Conservation (phyloP, 2,797 vertebrate genomes). For the Amblyopsis hoosieri region DNA sequence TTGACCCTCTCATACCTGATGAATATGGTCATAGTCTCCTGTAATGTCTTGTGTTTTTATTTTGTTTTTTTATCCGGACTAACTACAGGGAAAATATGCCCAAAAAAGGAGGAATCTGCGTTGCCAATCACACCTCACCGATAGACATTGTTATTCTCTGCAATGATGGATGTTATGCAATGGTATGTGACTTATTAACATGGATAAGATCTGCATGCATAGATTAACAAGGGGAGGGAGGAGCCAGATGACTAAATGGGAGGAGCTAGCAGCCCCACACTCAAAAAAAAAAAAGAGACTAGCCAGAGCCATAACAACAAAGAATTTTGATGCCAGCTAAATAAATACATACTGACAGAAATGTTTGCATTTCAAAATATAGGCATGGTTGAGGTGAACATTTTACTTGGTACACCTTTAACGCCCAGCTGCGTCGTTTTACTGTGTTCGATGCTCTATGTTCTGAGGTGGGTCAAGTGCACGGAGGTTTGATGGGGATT, state of each 20-base stretch:
- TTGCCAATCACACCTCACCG: conserved; percentile 95
- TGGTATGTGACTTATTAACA: conserved; percentile 77
- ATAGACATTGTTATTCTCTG: conserved; percentile 95
- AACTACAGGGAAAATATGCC: conserved; percentile 89
- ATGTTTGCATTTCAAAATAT: too few species aligned
- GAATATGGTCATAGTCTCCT: neutral
- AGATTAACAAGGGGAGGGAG: too few species aligned
- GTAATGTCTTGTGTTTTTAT: neutral
- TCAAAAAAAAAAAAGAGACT: too few species aligned
- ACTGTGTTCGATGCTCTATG: neutral
- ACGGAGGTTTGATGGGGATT: conserved; percentile 92
- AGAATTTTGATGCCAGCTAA: too few species aligned
- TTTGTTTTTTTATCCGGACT: neutral
- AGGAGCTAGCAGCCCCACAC: too few species aligned
- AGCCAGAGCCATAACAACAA: too few species aligned
- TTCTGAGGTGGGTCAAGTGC: conserved; percentile 91
- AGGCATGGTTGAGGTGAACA: too few species aligned
- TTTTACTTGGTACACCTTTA: neutral
- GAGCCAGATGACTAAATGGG: too few species aligned
- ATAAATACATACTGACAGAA: too few species aligned
- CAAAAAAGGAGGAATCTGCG: conserved; percentile 94
- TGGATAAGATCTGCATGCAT: too few species aligned
- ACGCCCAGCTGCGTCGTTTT: neutral
- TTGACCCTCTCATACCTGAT: neutral
- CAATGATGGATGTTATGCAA: conserved; percentile 95